These are phyloP conservation scores for Brachylomia viminalis DNA, from an alignment of 2,888 invertebrate genomes.

Conservation along the genomic window DNA sequence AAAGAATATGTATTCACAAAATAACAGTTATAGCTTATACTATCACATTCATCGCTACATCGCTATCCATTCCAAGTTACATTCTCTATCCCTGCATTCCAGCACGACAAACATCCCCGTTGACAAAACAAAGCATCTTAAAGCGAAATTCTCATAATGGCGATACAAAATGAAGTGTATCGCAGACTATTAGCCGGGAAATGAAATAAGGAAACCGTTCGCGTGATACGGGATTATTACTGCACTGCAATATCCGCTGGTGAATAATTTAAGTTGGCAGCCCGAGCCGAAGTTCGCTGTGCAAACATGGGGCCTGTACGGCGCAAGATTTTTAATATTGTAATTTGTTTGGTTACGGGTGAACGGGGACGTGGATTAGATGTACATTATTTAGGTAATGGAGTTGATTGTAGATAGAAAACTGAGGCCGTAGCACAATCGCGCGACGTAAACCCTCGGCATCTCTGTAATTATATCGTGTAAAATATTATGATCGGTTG, in stretches of 20 bases:
- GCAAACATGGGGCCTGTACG: conserved; percentile 36
- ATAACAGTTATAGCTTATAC: not conserved
- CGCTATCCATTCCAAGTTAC: not conserved
- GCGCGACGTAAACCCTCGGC: no score
- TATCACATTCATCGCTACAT: not conserved
- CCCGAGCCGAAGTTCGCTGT: conserved; percentile 37
- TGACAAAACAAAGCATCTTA: conserved; percentile 23
- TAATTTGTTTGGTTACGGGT: conserved; percentile 45
- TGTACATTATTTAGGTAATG: conserved; percentile 33
- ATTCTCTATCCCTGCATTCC: not conserved
- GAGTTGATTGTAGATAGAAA: not conserved
- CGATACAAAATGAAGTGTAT: conserved; percentile 44
- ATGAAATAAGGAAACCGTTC: conserved; percentile 68
- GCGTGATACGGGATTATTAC: conserved; percentile 71
- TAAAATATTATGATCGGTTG: conserved; percentile 37
- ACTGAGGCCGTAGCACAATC: not conserved
- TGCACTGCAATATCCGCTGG: conserved; percentile 69
- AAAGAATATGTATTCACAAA: not conserved
- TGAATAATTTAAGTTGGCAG: conserved; percentile 67
- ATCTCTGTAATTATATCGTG: conserved; percentile 25
- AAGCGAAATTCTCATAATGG: conserved; percentile 16
- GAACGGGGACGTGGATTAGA: conserved; percentile 4
- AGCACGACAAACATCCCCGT: not conserved
- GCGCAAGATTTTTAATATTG: conserved; percentile 47
- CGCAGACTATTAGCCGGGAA: conserved; percentile 52